Base-by-base conservation (phyloP, 2,888 invertebrate genomes). In the Pachycephus smyrnensis region DNA sequence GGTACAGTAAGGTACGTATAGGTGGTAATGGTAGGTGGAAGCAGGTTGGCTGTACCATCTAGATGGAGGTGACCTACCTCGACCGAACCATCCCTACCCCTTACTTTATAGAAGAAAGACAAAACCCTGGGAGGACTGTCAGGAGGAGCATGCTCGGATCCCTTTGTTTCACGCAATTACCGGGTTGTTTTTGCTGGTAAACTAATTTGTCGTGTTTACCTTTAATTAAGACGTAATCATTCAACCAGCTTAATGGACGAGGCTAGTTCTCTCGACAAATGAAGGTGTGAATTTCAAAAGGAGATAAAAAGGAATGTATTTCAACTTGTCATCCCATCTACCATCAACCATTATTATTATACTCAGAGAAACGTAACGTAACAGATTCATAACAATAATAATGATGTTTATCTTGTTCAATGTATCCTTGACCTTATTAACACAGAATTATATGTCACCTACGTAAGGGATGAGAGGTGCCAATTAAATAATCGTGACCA, bases 151-250 rank as follows among this genome's bases (percentile, higher is more conserved):
- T 23, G 23, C 23, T 6, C 9, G 55, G 55, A 55, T 55, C 23
- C 71, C 71, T 71, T 71, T 71, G 71, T 71, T 71, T 71, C 23
- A 3, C 12, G 36, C 2, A 76, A 69, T 33, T 76, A 6, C 32
- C 33, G 33, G 9, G 11, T 68, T 33, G 11, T 68, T 33, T 68
- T 69, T 31, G 12, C 11, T 15, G 69, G 23, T 32, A n/a, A 33
- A 35, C 12, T 69, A 68, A 74, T 35, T 40, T n/a, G 15, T 15
- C 55, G 30, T 68, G 37, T 77, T 77, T 75, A 30, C 37, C 74
- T 75, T 69, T 74, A 77, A 77, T 77, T 68, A 68, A 37, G 74
- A 15, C 33, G 11, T 12, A 77, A 68, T 71, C 15, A 31, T 71
- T 31, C 12, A 31, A 11, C 4, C 31, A 32, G 9, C 15, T 23